Evolutionary conservation across 2,797 vertebrate genomes (phyloP).

Genomic region (Euthynnus affinis): DNA sequence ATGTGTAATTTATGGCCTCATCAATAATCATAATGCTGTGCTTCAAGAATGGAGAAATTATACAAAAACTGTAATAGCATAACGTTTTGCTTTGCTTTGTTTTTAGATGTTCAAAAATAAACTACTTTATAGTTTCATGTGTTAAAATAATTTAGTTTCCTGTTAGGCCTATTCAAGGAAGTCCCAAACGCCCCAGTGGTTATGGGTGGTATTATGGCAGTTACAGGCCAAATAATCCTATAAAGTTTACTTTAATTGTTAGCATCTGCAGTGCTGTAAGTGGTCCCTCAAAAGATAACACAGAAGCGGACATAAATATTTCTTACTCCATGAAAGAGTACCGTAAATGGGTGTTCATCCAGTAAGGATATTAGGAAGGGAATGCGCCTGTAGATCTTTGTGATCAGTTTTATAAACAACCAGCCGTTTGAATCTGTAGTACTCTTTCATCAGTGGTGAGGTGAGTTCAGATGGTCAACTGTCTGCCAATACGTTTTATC

Average conservation of each 20-base stretch:
- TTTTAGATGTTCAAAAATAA: not conserved
- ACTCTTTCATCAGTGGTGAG: not conserved
- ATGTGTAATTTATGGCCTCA: not conserved
- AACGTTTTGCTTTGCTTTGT: no score
- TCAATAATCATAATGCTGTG: not conserved
- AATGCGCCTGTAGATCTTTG: not conserved
- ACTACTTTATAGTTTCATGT: not conserved
- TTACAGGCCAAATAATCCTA: not conserved
- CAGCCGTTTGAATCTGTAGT: no score
- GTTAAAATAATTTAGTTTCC: not conserved
- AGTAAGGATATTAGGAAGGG: not conserved
- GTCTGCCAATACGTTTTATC: no score
- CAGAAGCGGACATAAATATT: not conserved
- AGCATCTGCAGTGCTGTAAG: not conserved
- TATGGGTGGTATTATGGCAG: not conserved
- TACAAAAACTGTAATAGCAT: not conserved
- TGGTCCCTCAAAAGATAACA: not conserved
- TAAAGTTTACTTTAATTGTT: not conserved
- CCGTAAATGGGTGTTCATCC: not conserved
- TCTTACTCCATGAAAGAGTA: not conserved
- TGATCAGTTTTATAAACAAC: not conserved
- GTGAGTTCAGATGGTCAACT: not conserved
- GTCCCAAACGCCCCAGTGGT: not conserved
- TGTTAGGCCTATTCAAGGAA: not conserved
- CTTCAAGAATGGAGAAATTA: not conserved